Conservation (phyloP, 2,113 vertebrate genomes). For the Cheilinus undulatus region DNA sequence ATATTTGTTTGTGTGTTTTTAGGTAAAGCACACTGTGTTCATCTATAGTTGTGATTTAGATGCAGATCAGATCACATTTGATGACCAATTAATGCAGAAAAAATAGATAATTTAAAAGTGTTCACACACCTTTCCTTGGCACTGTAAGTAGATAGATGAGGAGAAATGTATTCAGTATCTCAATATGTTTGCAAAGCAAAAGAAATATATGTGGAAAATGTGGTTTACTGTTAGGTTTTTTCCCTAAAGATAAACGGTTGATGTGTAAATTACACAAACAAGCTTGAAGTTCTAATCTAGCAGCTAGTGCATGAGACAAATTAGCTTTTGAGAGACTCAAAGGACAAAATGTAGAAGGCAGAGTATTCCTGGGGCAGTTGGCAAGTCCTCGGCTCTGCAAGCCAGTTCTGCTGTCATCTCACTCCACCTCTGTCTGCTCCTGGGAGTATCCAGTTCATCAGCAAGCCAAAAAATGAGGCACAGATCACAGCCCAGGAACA, state of each 20-base stretch:
- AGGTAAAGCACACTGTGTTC: too few species aligned
- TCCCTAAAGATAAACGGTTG: not conserved
- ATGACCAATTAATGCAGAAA: too few species aligned
- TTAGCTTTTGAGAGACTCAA: not conserved
- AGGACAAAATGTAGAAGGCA: conserved; percentile 3
- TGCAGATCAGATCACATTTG: too few species aligned
- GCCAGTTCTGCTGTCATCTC: conserved; percentile 20
- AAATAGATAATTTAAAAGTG: too few species aligned
- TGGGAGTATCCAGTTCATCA: conserved; percentile 43
- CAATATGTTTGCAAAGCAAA: too few species aligned
- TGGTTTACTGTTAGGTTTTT: too few species aligned
- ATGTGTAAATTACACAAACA: not conserved
- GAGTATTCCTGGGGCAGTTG: conserved; percentile 19
- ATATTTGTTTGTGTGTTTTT: too few species aligned
- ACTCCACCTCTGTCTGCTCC: conserved; percentile 22
- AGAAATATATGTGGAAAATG: not conserved
- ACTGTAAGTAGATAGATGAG: too few species aligned
- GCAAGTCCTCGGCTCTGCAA: conserved; percentile 10
- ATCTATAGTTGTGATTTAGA: too few species aligned
- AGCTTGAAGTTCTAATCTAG: not conserved
- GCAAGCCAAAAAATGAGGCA: conserved; percentile 12
- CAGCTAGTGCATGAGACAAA: not conserved
- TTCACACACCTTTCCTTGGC: too few species aligned
- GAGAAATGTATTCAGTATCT: too few species aligned
- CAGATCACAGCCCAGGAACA: conserved; percentile 45